These are phyloP conservation scores for Rhabdornis inornatus DNA, from an alignment of 2,113 vertebrate genomes.

Conservation along the genomic window DNA sequence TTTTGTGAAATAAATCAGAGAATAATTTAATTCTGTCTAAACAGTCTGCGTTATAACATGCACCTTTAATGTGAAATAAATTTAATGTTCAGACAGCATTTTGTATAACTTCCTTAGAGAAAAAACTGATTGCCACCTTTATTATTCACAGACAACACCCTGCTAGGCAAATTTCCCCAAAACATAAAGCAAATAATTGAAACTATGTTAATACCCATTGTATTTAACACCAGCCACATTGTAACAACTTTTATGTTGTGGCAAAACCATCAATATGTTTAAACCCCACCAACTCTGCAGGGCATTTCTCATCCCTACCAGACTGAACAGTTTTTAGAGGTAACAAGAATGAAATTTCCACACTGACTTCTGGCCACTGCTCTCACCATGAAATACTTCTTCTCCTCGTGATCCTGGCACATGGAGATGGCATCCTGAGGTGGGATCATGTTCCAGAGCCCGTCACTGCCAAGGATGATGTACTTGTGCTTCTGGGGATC, in stretches of 20 bases:
- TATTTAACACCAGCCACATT: not conserved
- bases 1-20: not conserved
- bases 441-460: slow-evolving; percentile 98
- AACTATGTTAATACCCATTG: fast-evolving
- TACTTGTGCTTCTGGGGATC: slow-evolving; percentile 91
- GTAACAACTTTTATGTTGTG: fast-evolving
- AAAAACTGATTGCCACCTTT: not conserved
- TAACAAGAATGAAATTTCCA: not conserved
- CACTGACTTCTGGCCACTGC: not conserved
- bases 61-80: not conserved
- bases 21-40: not conserved
- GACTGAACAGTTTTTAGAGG: not conserved
- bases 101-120: not conserved
- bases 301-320: fast-evolving
- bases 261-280: not conserved
- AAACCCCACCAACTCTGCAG: fast-evolving
- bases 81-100: not conserved
- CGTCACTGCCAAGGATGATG: slow-evolving; percentile 95
- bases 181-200: not conserved
- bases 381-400: slow-evolving; percentile 74
- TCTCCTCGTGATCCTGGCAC: slow-evolving; percentile 93
- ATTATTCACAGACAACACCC: not conserved
- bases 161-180: not conserved
- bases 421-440: slow-evolving; percentile 93
- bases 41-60: not conserved